phyloP scores from a whole-genome alignment of 2,113 vertebrate species.

The Pelmatolapia mariae region DNA sequence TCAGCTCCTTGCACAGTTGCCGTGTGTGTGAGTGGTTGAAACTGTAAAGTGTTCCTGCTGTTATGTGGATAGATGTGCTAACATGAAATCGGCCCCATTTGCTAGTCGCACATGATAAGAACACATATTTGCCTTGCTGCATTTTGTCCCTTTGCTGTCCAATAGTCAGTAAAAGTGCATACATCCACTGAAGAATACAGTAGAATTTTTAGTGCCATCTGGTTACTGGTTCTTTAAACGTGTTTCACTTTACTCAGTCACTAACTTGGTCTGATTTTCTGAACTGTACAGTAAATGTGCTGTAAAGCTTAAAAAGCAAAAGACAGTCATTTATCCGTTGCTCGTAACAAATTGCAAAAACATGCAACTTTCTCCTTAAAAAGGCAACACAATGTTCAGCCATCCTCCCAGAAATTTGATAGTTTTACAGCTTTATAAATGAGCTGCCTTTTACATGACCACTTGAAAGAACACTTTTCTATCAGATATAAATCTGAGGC shows the following conservation, averaged over 20 bases:
- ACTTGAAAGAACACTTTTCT: neutral
- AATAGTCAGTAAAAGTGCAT: neutral
- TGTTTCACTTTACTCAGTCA: neutral
- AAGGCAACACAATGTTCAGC: neutral
- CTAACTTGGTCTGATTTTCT: neutral
- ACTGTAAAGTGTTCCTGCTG: neutral
- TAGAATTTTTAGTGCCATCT: neutral
- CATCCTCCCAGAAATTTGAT: neutral
- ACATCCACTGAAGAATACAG: neutral
- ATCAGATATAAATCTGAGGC: neutral
- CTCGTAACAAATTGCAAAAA: neutral
- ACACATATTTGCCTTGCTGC: neutral
- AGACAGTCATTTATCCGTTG: accelerated
- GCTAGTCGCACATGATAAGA: neutral
- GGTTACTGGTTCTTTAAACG: neutral
- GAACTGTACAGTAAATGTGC: neutral
- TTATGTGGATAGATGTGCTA: neutral
- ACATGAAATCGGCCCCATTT: neutral
- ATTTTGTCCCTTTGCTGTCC: neutral
- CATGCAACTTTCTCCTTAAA: neutral
- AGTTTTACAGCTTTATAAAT: neutral
- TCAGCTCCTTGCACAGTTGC: neutral
- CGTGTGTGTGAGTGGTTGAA: neutral
- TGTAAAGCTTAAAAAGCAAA: neutral
- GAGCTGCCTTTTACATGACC: neutral